A percentile compares a stretch with the other conserved stretches of the same genome.
Evolutionary conservation across 1,140 invertebrate genomes (phyloP).

Genomic region (Drosophila neocordata): DNA sequence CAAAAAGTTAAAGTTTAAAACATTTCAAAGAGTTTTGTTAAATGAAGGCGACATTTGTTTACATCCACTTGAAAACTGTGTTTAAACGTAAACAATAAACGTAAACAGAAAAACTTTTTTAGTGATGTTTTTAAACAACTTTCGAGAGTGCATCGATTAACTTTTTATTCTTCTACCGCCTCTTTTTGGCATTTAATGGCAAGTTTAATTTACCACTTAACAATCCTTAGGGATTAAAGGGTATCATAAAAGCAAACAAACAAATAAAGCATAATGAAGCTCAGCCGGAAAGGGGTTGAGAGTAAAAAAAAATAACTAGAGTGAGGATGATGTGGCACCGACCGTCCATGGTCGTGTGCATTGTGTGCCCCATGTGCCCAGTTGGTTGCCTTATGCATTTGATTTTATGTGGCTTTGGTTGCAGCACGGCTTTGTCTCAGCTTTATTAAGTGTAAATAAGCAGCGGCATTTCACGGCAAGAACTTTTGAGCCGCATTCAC

Average conservation of each 20-base stretch:
- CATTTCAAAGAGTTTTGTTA: too few relatives aligned
- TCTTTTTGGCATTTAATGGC: too few relatives aligned
- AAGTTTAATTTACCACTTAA: not conserved
- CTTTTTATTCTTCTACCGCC: too few relatives aligned
- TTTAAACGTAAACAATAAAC: too few relatives aligned
- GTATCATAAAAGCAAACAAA: constrained; percentile 43
- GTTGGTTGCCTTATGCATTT: constrained; percentile 32
- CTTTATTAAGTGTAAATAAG: constrained; percentile 80
- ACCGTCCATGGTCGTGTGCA: not conserved
- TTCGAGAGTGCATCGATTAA: not conserved
- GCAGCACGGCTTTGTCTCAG: constrained; percentile 48
- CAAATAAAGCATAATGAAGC: constrained; percentile 58
- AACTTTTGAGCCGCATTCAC: constrained; percentile 8
- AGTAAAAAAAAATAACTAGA: not conserved
- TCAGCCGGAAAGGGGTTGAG: constrained; percentile 3
- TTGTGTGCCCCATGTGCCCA: not conserved
- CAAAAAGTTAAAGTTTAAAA: too few relatives aligned
- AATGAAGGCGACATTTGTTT: too few relatives aligned
- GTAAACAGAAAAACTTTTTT: not conserved
- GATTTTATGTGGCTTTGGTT: constrained; percentile 51
- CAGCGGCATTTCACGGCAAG: constrained; percentile 69
- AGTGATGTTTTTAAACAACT: not conserved
- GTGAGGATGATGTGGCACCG: constrained; percentile 18
- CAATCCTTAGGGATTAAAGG: not conserved
- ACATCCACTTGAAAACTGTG: too few relatives aligned